Base-by-base conservation (phyloP, 2,113 vertebrate species). In the Sphyrna mokarran region DNA sequence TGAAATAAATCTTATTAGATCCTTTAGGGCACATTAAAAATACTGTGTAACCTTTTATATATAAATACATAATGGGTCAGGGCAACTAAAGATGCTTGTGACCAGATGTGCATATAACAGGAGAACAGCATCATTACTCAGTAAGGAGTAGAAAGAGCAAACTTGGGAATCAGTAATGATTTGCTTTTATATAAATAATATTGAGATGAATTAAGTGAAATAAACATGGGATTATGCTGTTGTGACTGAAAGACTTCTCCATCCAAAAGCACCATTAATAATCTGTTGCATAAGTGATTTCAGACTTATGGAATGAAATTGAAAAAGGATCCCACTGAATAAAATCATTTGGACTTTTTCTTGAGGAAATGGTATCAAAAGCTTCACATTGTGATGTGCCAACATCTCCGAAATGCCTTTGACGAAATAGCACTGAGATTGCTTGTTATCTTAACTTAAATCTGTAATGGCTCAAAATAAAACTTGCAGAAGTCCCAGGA, bases 1-100 rank as follows among this genome's bases (percentile, higher is more conserved):
- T 95, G 94, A 69, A 95, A 95, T 95, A 95, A 95, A 95, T 95
- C 94, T 95, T 95, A 95, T 95, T 29, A 95, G 94, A 76, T 95
- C 94, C 94, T 95, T 95, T 43, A 72, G 94, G 94, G 94, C 69
- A 95, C 69, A 72, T 95, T 72, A 95, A 95, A 95, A 95, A 70
- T 95, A 95, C 70, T 95, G 69, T 95, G 94, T 95, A 95, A 95
- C 43, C 13, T 72, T 94, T 95, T 23, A 43, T 95, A 95, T 29
- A 72, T 95, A 43, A 54, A 95, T 70, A 72, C 43, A 43, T 72
- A 95, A 72, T 54, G 68, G 26, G 40, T 72, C 94, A 95, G 94
- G 94, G 94, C 94, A 95, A 95, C 37, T 33, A 95, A 95, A 76
- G 94, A 72, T 72, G 94, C 69, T 95, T 95, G 26, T 26, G 37